Base-by-base conservation (phyloP, 2,888 invertebrate genomes). In the Rhodophaea formosa region DNA sequence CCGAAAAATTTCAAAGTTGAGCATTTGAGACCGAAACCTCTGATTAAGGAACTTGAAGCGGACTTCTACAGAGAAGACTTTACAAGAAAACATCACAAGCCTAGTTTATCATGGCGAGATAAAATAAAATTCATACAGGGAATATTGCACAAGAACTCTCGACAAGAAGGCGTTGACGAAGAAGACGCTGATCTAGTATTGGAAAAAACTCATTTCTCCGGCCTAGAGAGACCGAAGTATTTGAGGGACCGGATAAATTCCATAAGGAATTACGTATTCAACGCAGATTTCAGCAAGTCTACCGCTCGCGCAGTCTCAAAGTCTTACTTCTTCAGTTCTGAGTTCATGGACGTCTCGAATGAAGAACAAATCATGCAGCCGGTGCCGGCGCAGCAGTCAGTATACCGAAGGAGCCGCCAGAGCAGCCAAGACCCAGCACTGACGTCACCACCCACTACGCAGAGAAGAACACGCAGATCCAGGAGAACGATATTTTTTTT, bases 401-500 rank as follows among this genome's bases (percentile, higher is more conserved):
- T 16, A 7, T 39, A 16, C 15, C 15, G 51, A 10, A 16, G 51
- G 17, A 39, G 15, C 35, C 35, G 12, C 3, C 51, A 39, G 17
- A 35, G n/a, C 15, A 16, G n/a, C 10, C 10, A 6, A 7, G 51
- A 51, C 8, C 6, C 8, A 6, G 32, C 35, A 7, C 15, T 44
- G 0, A 57, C 49, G 16, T 0, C 23, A 1, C 39, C 60, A 8
- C 59, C 62, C 7, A 65, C 57, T 0, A 61, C 65, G 0, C 53
- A 58, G 3, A 55, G 8, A 46, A 68, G 59, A 10, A 73, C 72
- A 0, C 71, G 58, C 54, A 70, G 79, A 57, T 64, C 69, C 32
- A 70, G 78, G 49, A 75, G 75, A 62, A 88, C 88, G 0, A 75
- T 89, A 59, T 88, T 87, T 69, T 90, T 86, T 66, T 71, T 84